These are phyloP conservation scores for Dascillus cervinus DNA, from an alignment of 2,888 invertebrate genomes.

Conservation along the genomic window DNA sequence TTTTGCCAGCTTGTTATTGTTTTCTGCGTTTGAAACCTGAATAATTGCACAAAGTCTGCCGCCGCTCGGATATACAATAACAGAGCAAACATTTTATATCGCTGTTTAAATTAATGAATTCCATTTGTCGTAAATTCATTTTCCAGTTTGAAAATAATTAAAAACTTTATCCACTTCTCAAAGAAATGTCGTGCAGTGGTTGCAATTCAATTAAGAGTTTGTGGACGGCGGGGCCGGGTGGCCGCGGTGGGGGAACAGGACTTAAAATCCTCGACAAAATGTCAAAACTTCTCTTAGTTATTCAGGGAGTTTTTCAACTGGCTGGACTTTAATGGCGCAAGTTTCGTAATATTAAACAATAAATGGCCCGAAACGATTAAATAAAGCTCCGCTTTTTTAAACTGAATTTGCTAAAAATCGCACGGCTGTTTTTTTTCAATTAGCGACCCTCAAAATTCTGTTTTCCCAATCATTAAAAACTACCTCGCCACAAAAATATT, in stretches of 20 bases:
- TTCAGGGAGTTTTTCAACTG: constrained; percentile 26
- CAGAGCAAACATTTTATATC: constrained; percentile 31
- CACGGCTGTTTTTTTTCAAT: too few species aligned
- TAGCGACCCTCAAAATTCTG: too few species aligned
- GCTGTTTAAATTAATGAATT: constrained; percentile 35
- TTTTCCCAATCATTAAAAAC: too few species aligned
- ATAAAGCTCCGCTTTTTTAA: too few species aligned
- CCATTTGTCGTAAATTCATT: constrained; percentile 39
- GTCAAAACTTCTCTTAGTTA: constrained; percentile 32
- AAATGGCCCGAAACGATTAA: too few species aligned
- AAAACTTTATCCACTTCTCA: constrained; percentile 40
- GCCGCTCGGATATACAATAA: constrained; percentile 23
- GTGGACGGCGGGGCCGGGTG: constrained; percentile 8
- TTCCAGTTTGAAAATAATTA: constrained; percentile 40
- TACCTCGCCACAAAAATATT: too few species aligned
- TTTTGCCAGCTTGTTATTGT: constrained; percentile 20
- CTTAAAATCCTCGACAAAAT: constrained; percentile 21
- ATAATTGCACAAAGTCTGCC: constrained; percentile 22
- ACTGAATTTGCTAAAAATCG: too few species aligned
- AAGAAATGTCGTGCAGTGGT: constrained; percentile 40
- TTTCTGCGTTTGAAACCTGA: constrained; percentile 21
- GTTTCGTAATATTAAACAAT: constrained; percentile 11
- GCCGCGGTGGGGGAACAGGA: constrained; percentile 11
- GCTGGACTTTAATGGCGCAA: constrained; percentile 18
- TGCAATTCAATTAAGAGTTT: constrained; percentile 41